Conservation (phyloP, 2,113 vertebrate species). For the Scopus umbretta region DNA sequence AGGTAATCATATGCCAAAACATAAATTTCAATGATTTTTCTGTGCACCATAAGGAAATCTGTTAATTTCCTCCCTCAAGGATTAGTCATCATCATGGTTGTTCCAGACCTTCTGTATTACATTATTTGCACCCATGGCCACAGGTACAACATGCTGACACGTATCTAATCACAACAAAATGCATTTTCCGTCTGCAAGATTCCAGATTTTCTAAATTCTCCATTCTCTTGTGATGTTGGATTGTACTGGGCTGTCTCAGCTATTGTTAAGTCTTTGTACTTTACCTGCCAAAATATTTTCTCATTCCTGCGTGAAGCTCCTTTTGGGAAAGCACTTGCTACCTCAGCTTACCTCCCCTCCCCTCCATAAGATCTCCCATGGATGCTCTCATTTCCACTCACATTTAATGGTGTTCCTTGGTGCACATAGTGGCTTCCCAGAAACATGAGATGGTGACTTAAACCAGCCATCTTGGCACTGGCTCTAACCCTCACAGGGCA, state of each 20-base stretch:
- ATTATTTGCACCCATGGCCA: background rate
- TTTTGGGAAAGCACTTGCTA: background rate
- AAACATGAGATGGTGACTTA: background rate
- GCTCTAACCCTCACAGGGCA: background rate
- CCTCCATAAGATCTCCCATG: background rate
- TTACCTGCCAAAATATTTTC: background rate
- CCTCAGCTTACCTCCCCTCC: background rate
- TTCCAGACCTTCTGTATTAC: background rate
- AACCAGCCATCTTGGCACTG: background rate
- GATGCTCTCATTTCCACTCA: background rate
- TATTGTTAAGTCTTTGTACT: background rate
- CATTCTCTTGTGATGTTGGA: background rate
- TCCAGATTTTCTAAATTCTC: background rate
- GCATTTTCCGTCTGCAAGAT: background rate
- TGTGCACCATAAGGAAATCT: background rate
- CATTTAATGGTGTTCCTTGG: rapidly evolving
- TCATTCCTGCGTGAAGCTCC: background rate
- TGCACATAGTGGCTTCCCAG: background rate
- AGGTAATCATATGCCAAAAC: background rate
- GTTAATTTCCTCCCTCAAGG: background rate
- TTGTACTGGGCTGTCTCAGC: background rate
- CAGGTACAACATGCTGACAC: background rate
- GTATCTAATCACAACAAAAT: background rate
- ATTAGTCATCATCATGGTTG: background rate
- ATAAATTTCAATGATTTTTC: background rate